Percentiles rank a stretch among this genome's conserved stretches.
These are phyloP conservation scores for Drosophila macrospina DNA, from an alignment of 2,888 invertebrate genomes.

Conservation along the genomic window DNA sequence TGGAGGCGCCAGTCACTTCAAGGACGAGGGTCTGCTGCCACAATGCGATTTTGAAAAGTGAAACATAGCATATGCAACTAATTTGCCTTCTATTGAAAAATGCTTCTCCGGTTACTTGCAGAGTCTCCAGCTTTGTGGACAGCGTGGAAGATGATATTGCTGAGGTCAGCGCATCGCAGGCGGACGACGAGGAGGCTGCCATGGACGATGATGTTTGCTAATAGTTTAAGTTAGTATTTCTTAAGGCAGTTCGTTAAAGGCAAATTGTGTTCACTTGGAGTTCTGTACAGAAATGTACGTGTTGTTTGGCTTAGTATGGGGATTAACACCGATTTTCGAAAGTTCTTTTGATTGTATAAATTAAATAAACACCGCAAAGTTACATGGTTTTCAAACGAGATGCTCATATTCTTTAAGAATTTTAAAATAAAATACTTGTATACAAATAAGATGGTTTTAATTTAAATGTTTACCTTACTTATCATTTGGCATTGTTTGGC, in stretches of 20 bases:
- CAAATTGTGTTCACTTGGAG: too few species aligned
- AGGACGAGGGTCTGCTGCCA: constrained; percentile 83
- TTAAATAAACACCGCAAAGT: too few species aligned
- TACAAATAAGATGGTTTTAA: not conserved
- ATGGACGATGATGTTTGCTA: constrained; percentile 84
- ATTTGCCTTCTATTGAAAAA: constrained; percentile 31
- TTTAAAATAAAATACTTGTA: constrained; percentile 4
- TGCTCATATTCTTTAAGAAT: not conserved
- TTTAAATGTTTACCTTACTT: not conserved
- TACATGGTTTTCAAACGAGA: too few species aligned
- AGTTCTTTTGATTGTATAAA: too few species aligned
- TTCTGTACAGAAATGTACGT: too few species aligned
- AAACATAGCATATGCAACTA: constrained; percentile 30
- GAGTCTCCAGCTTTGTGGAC: constrained; percentile 82
- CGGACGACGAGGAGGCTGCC: constrained; percentile 80
- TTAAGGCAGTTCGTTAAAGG: too few species aligned
- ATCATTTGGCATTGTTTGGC: too few species aligned
- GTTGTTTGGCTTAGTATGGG: too few species aligned
- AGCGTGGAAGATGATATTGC: constrained; percentile 83
- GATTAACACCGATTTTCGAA: too few species aligned
- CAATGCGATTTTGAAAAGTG: constrained; percentile 85
- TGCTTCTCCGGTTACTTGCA: constrained; percentile 55
- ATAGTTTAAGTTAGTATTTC: constrained; percentile 32
- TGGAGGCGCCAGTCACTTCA: constrained; percentile 57
- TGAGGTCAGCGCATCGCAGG: constrained; percentile 72